Conservation (phyloP, 2,797 vertebrate genomes). For the Paguma larvata region DNA sequence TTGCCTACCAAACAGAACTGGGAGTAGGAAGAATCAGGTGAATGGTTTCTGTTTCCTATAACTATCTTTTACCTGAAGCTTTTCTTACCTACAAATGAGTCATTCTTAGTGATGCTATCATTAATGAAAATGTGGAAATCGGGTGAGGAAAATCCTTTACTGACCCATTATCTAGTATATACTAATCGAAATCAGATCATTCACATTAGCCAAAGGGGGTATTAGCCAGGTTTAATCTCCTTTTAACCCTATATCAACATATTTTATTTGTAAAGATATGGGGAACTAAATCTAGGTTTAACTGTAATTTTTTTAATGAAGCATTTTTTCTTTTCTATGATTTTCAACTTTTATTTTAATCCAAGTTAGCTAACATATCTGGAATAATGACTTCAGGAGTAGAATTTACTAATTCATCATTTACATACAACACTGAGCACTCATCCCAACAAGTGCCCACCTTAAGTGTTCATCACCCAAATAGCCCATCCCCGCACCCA, state of each 20-base stretch:
- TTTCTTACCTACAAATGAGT: neutral
- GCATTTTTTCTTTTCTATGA: neutral
- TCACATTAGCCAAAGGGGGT: neutral
- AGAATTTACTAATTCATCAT: too few relatives aligned
- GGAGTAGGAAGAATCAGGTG: neutral
- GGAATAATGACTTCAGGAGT: too few relatives aligned
- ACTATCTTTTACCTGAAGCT: neutral
- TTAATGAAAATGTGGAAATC: neutral
- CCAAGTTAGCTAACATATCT: too few relatives aligned
- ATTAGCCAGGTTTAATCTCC: neutral
- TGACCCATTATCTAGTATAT: neutral
- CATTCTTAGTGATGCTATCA: neutral
- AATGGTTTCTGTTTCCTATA: neutral
- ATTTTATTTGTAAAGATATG: neutral
- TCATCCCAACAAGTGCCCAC: too few relatives aligned
- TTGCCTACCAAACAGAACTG: neutral
- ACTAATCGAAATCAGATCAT: neutral
- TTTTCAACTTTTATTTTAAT: too few relatives aligned
- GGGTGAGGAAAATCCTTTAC: neutral
- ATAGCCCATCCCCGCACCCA: too few relatives aligned
- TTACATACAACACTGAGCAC: too few relatives aligned
- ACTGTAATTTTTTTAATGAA: neutral
- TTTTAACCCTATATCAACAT: neutral
- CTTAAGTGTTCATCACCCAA: too few relatives aligned
- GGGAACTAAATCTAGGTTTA: neutral